phyloP scores from a whole-genome alignment of 1,140 invertebrate species.

The Brachionus rubens region DNA sequence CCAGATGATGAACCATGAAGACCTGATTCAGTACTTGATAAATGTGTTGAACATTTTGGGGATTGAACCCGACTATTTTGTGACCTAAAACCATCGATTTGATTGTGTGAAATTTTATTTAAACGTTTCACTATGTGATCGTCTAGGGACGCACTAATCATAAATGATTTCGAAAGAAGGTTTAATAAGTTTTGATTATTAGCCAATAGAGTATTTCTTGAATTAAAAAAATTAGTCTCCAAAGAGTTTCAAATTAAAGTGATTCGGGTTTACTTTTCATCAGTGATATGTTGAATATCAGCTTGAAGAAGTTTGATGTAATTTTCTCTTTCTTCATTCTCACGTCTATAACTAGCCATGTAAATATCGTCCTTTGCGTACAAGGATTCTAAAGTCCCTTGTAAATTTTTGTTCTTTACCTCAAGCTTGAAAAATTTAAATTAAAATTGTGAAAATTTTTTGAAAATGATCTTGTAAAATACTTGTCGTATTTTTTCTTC shows the following conservation, averaged over 20 bases:
- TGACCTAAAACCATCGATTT: background rate
- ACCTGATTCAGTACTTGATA: slow-evolving; percentile 23
- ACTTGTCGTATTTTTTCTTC: slow-evolving; percentile 10
- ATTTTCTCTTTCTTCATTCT: slow-evolving; percentile 23
- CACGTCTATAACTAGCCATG: slow-evolving; percentile 17
- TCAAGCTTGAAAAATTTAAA: slow-evolving; percentile 25
- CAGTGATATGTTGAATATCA: background rate
- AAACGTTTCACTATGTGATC: slow-evolving; percentile 1
- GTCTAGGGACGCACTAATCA: background rate
- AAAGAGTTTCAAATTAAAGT: too few species aligned
- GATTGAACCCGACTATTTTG: background rate
- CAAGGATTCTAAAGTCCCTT: slow-evolving; percentile 4
- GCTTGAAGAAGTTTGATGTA: slow-evolving; percentile 16
- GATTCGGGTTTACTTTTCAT: background rate
- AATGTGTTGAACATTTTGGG: background rate
- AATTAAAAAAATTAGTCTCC: too few species aligned
- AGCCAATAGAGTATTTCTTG: background rate
- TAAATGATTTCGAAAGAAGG: background rate
- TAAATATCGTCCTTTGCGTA: slow-evolving; percentile 25
- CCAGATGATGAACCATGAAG: slow-evolving; percentile 20
- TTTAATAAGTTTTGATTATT: slow-evolving; percentile 25
- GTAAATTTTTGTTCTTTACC: slow-evolving; percentile 23
- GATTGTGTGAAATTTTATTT: slow-evolving; percentile 5
- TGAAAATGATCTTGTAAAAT: background rate
- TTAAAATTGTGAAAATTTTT: background rate